phyloP scores from a whole-genome alignment of 2,113 vertebrate species.

The Rhinogobius similis region DNA sequence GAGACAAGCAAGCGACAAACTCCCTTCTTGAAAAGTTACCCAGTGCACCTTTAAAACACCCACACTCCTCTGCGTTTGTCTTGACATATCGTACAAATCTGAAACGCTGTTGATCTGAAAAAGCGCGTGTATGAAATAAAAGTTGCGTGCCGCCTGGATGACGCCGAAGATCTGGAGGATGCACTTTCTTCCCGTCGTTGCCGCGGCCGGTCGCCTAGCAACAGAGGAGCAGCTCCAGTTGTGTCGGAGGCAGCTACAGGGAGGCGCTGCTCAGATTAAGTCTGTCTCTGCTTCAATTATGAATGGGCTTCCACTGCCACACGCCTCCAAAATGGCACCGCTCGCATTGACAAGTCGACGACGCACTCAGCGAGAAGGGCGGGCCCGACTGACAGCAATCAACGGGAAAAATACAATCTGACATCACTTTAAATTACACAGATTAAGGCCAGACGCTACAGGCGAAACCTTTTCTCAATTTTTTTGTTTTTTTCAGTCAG shows the following conservation, averaged over 20 bases:
- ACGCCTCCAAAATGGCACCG: slow-evolving; percentile 66
- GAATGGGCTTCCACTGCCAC: slow-evolving; percentile 74
- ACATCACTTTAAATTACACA: no score
- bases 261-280: slow-evolving; percentile 72
- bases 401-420: no score
- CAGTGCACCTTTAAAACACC: not conserved
- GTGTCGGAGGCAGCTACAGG: slow-evolving; percentile 67
- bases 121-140: not conserved
- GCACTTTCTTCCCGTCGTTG: slow-evolving; percentile 51
- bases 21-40: not conserved
- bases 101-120: not conserved
- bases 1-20: no score
- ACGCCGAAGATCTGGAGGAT: slow-evolving; percentile 71
- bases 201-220: slow-evolving; percentile 78
- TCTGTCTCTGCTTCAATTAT: slow-evolving; percentile 77
- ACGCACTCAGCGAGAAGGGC: slow-evolving; percentile 41
- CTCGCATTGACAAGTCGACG: slow-evolving; percentile 57
- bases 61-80: no score
- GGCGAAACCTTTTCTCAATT: no score
- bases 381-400: not conserved
- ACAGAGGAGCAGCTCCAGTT: slow-evolving; percentile 78
- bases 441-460: no score
- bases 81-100: not conserved
- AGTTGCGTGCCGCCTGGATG: slow-evolving; percentile 16
- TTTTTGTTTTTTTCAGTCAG: no score